Percentiles rank a stretch among this genome's conserved stretches.
Conservation (phyloP, 2,888 invertebrate genomes). For the Copidosoma aretas region DNA sequence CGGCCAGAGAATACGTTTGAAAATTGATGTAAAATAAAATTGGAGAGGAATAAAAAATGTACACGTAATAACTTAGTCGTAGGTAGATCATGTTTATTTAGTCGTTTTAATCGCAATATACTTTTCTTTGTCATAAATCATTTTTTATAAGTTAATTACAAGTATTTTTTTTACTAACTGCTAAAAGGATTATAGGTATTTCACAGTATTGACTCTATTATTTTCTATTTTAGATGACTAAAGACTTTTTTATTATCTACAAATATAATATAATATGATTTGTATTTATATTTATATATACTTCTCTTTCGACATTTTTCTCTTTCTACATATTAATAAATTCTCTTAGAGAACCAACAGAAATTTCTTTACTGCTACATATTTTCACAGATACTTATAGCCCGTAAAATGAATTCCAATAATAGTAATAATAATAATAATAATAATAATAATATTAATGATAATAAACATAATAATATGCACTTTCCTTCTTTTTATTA, state of each 20-base stretch:
- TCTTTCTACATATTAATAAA: constrained; percentile 21
- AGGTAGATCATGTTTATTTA: constrained; percentile 50
- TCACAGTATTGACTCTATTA: constrained; percentile 61
- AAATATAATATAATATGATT: constrained; percentile 55
- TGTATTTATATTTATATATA: constrained; percentile 37
- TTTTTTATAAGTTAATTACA: constrained; percentile 58
- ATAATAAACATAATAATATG: constrained; percentile 29
- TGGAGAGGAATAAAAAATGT: not conserved
- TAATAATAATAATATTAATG: constrained; percentile 8
- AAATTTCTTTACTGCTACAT: constrained; percentile 26
- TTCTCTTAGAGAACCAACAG: constrained; percentile 17
- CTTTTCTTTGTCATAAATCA: constrained; percentile 51
- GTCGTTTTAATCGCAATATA: constrained; percentile 52
- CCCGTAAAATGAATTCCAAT: no score
- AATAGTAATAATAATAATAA: no score
- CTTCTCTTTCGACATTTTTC: constrained; percentile 24
- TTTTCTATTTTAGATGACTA: constrained; percentile 58
- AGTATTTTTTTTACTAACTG: constrained; percentile 49
- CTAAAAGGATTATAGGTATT: constrained; percentile 56
- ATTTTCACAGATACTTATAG: no score
- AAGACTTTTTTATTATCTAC: constrained; percentile 56
- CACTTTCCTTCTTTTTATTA: constrained; percentile 16
- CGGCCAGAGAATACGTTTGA: no score
- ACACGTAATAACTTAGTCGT: constrained; percentile 29
- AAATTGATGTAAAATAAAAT: no score